These are phyloP conservation scores for Scolopax rusticola DNA, from an alignment of 2,797 vertebrate genomes.

Conservation along the genomic window DNA sequence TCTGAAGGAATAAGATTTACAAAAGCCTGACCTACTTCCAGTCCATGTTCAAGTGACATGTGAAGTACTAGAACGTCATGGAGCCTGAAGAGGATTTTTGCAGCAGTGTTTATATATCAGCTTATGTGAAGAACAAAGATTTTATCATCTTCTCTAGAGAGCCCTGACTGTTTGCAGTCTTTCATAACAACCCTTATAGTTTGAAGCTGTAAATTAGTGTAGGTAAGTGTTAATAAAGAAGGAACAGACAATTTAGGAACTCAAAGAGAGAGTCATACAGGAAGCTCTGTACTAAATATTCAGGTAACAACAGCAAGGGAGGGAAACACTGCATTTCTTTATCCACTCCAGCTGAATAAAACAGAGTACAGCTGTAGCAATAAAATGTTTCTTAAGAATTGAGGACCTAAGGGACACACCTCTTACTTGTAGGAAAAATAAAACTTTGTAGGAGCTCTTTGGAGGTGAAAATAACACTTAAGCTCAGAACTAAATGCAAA, in stretches of 20 bases:
- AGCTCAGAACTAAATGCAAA: background rate
- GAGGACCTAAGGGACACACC: background rate
- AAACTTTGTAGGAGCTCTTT: background rate
- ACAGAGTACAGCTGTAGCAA: background rate
- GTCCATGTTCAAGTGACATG: background rate
- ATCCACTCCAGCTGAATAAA: background rate
- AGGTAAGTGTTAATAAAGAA: constrained; percentile 9
- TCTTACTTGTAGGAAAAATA: background rate
- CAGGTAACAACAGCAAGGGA: background rate
- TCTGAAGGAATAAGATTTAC: background rate
- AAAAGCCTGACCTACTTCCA: constrained; percentile 22
- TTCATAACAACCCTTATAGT: background rate
- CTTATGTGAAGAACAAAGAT: constrained; percentile 4
- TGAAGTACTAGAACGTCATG: background rate
- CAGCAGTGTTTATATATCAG: background rate
- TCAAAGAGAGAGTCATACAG: background rate
- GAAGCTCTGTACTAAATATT: background rate
- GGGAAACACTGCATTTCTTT: background rate
- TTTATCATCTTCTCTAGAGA: background rate
- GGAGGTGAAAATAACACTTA: background rate
- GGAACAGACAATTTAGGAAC: background rate
- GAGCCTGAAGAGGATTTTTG: background rate
- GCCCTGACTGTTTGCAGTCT: background rate
- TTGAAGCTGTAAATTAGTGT: constrained; percentile 2
- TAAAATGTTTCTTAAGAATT: background rate